A percentile compares a stretch with the other conserved stretches of the same genome.
phyloP scores from a whole-genome alignment of 2,113 vertebrate species.

The Rhinichthys klamathensis region DNA sequence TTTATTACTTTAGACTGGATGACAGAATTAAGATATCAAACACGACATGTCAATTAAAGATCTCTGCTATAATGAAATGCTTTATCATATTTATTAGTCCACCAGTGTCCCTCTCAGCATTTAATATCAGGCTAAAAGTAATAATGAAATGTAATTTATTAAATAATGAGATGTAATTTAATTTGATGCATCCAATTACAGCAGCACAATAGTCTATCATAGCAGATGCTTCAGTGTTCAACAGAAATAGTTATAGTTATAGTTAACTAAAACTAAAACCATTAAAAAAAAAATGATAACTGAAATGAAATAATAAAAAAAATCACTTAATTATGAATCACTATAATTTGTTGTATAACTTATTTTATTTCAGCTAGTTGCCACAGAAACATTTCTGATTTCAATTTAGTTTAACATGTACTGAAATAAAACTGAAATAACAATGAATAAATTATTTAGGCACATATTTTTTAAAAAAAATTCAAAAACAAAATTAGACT shows the following conservation, averaged over 20 bases:
- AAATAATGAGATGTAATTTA: slow-evolving; percentile 24
- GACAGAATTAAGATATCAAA: neutral
- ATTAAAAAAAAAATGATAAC: neutral
- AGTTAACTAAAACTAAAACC: neutral
- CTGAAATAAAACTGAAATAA: neutral
- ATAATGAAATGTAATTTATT: slow-evolving; percentile 29
- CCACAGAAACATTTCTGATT: neutral
- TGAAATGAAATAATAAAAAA: neutral
- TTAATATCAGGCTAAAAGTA: slow-evolving; percentile 18
- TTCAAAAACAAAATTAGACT: neutral
- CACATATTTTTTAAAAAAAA: neutral
- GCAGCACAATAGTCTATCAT: neutral
- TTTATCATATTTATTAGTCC: slow-evolving; percentile 25
- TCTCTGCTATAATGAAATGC: slow-evolving; percentile 6
- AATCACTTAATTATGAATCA: no score
- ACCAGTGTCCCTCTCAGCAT: neutral
- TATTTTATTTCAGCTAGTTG: neutral
- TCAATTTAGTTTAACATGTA: neutral
- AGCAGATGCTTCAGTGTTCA: neutral
- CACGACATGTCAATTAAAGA: neutral
- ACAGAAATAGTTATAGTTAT: neutral
- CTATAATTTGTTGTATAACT: no score
- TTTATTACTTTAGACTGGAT: slow-evolving; percentile 2
- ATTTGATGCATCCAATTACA: slow-evolving; percentile 22
- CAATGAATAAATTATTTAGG: neutral